These are phyloP conservation scores for Pogoniulus pusillus DNA, from an alignment of 2,797 vertebrate genomes.

Conservation along the genomic window DNA sequence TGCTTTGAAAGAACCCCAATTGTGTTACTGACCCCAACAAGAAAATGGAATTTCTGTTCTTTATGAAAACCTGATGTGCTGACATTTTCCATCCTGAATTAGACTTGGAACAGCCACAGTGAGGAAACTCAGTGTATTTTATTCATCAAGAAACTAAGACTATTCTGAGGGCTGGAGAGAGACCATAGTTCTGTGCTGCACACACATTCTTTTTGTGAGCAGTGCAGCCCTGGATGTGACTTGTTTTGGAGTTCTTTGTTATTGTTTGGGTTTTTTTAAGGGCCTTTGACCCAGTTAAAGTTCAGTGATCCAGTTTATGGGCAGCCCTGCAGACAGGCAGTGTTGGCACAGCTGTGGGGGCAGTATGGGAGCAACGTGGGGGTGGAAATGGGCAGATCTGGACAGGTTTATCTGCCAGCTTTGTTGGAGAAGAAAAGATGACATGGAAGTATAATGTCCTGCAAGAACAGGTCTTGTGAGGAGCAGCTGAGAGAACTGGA, in stretches of 20 bases:
- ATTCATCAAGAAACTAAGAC: neutral
- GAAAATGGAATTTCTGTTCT: constrained; percentile 4
- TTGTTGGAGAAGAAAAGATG: neutral
- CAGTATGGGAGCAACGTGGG: neutral
- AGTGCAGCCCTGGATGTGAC: neutral
- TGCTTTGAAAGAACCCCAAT: neutral
- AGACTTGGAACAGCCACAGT: neutral
- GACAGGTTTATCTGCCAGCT: neutral
- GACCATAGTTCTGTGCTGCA: neutral
- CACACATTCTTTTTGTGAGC: neutral
- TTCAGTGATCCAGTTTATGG: neutral
- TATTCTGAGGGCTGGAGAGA: neutral
- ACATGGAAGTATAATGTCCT: neutral
- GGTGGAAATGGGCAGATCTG: neutral
- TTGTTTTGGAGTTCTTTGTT: neutral
- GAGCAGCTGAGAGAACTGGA: too few relatives aligned
- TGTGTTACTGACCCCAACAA: neutral
- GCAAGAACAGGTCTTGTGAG: too few relatives aligned
- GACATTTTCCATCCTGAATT: neutral
- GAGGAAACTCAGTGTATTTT: neutral
- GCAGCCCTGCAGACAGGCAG: neutral
- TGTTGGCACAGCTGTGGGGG: neutral
- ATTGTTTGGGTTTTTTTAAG: neutral
- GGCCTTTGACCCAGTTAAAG: neutral
- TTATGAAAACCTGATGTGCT: neutral